Base-by-base conservation (phyloP, 1,140 invertebrate genomes). In the Pygmarrhopalites habei region DNA sequence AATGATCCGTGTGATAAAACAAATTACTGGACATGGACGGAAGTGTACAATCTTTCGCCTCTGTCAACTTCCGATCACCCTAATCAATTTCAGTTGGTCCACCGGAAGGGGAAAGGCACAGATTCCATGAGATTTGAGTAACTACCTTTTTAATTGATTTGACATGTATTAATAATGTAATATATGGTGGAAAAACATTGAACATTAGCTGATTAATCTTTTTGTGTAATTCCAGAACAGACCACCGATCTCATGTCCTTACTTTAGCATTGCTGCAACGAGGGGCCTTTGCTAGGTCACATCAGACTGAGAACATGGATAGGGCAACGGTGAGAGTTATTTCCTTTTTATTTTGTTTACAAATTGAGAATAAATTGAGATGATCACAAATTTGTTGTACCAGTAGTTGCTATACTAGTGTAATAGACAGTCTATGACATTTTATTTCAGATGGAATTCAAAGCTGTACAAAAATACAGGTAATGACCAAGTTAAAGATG, bases 71-170 rank as follows among this genome's bases (percentile, higher is more conserved):
- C 75, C 77, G 82, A 71, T 46, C 75, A 76, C 78, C 80, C 72
- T 67, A 78, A 82, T 75, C 65, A 70, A 35, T 68, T 68, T 29
- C 66, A 66, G 41, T 35, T 72, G 28, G 66, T 66, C 43, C 58
- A 72, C 59, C 76, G 73, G 74, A 78, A 72, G 28, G 75, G 76
- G 35, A 56, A 56, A 68, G 96, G 96, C 80, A 81, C 85, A 52
- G 95, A 98, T 73, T 86, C 86, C 19, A 98, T 99, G 89, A 90
- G 86, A 73, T 97, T 99, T 76, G 95, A 93, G n/a, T n/a, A n/a
- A n/a, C n/a, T n/a, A n/a, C n/a, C n/a, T n/a, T n/a, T n/a, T n/a
- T n/a, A n/a, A n/a, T n/a, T n/a, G n/a, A n/a, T n/a, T n/a, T n/a
- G n/a, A n/a, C n/a, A n/a, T n/a, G n/a, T n/a, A n/a, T n/a, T n/a